Conservation (phyloP, 2,888 invertebrate species). For the Argyresthia goedartella region DNA sequence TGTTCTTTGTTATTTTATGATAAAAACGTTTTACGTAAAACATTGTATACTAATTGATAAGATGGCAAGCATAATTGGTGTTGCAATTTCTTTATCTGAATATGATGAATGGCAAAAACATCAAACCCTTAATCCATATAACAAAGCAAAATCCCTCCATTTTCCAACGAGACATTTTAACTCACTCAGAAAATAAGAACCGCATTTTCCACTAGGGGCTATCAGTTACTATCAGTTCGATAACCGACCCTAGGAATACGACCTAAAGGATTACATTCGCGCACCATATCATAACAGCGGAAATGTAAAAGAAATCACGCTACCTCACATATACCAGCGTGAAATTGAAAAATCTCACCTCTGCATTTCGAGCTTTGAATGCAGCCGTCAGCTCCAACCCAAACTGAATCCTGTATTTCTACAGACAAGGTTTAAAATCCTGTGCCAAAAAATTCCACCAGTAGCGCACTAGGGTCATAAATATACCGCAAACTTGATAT, state of each 20-base stretch:
- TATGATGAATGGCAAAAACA: too few species aligned
- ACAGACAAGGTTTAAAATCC: not conserved
- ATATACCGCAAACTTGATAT: conserved; percentile 59
- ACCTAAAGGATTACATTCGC: not conserved
- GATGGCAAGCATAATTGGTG: too few species aligned
- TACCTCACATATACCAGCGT: conserved; percentile 17
- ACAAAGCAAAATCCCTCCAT: too few species aligned
- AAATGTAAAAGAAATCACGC: conserved; percentile 10
- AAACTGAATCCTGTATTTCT: conserved; percentile 9
- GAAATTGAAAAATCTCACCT: conserved; percentile 23
- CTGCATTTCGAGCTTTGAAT: conserved; percentile 18
- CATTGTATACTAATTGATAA: too few species aligned
- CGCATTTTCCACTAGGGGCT: not conserved
- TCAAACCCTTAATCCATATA: too few species aligned
- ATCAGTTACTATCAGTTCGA: not conserved
- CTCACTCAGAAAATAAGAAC: not conserved
- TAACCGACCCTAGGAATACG: not conserved
- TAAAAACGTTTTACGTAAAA: too few species aligned
- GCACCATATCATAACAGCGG: not conserved
- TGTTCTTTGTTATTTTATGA: too few species aligned
- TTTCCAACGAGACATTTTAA: not conserved
- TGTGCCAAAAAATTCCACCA: not conserved
- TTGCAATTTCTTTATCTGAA: too few species aligned
- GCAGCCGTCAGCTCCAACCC: conserved; percentile 10
- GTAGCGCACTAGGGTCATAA: conserved; percentile 21